Percentiles rank a stretch among this genome's conserved stretches.
Evolutionary conservation across 2,888 invertebrate genomes (phyloP).

Genomic region (Xestia rhomboidea): DNA sequence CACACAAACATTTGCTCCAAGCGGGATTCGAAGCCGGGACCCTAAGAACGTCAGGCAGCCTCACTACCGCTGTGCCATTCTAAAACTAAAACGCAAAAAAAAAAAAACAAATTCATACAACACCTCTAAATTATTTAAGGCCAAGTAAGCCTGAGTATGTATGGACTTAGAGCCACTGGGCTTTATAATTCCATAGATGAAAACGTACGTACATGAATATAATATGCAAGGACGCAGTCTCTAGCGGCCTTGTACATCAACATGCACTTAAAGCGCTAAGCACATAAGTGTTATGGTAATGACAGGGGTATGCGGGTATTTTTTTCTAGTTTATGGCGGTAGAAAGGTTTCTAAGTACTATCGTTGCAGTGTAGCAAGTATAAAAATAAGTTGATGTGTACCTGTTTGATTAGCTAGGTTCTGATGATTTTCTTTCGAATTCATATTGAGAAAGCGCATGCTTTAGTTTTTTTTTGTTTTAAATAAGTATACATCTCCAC

Average conservation of each 20-base stretch:
- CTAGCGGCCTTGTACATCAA: constrained; percentile 41
- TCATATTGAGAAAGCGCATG: background rate
- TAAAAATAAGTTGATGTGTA: background rate
- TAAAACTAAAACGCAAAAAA: background rate
- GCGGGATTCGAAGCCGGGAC: too few species aligned
- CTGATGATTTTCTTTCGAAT: background rate
- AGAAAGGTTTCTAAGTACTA: too few species aligned
- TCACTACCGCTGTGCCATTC: too few species aligned
- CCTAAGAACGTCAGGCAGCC: too few species aligned
- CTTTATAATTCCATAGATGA: constrained; percentile 21
- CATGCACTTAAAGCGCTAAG: constrained; percentile 48
- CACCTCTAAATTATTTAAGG: constrained; percentile 3
- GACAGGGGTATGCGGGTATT: background rate
- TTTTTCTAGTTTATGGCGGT: background rate
- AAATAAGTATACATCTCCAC: background rate
- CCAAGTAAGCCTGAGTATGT: background rate
- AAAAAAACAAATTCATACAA: background rate
- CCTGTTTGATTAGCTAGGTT: background rate
- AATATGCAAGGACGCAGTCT: constrained; percentile 44
- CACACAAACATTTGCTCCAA: too few species aligned
- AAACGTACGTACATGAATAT: constrained; percentile 39
- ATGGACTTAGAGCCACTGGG: background rate
- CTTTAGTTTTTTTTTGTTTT: background rate
- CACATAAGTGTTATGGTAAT: constrained; percentile 50
- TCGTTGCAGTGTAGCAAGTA: background rate